Evolutionary conservation across 2,113 vertebrate species (phyloP), one percentile per base, ranked within the genome.

Genomic region (Colinus virginianus): DNA sequence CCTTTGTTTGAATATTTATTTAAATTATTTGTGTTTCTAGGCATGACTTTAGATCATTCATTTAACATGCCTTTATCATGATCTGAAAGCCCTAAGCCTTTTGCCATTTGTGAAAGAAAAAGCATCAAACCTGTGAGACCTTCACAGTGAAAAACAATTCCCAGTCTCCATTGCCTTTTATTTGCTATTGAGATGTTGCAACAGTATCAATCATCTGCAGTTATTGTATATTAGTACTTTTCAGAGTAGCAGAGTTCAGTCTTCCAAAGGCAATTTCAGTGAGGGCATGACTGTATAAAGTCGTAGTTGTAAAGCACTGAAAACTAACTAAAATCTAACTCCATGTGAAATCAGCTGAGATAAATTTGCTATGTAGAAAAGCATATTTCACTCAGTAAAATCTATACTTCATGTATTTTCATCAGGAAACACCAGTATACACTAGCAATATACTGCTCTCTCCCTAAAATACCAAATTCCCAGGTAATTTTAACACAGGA

Each of bases 1-100:
- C 76, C 61, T 72, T 63, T 82, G 62, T 92, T 94, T 93, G 46
- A 70, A 30, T 88, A 87, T 77, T 84, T 90, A 93, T 90, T 81
- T 48, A 34, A 64, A 75, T 75, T 42, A n/a, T 38, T 48, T 77
- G 26, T 56, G 38, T 74, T 92, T 51, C 76, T 91, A 74, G 87
- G 76, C 40, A 9, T 76, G 42, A 86, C 53, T 95, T 88, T 30
- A 88, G 6, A 42, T 85, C 92, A 84, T 75, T 95, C 69, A 79
- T 80, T 95, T 96, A 82, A 87, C 70, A 72, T 56, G 71, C 40
- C 5, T 84, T 64, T 80, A 7, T 63, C 6, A 67, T 55, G 75
- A 87, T 83, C 71, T n/a, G 2, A 0, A 4, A 9, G 17, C 30
- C 26, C 38, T 67, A 55, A 11, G 22, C 62, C 74, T 85, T 77